These are phyloP conservation scores for Platypus cylindrus DNA, from an alignment of 2,888 invertebrate species.

Conservation along the genomic window DNA sequence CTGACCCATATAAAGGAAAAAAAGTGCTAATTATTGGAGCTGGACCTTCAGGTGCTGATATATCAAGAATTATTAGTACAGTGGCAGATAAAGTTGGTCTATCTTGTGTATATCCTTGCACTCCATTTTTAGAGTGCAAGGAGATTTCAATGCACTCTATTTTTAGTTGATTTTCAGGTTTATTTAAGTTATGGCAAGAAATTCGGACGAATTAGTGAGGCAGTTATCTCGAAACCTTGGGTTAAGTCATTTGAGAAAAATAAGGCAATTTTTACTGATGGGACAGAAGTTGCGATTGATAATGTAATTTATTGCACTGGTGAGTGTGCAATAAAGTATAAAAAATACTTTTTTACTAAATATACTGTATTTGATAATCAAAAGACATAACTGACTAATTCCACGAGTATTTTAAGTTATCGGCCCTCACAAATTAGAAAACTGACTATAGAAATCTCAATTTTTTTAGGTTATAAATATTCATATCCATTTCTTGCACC, in stretches of 20 bases:
- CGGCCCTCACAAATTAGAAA: too few relatives aligned
- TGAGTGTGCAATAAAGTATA: too few relatives aligned
- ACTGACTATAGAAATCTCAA: too few relatives aligned
- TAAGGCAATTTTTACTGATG: conserved; percentile 48
- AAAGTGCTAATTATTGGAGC: conserved; percentile 71
- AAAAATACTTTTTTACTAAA: too few relatives aligned
- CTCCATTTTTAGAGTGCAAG: too few relatives aligned
- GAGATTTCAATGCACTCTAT: too few relatives aligned
- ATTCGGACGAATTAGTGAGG: too few relatives aligned
- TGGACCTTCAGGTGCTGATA: conserved; percentile 72
- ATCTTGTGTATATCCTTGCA: too few relatives aligned
- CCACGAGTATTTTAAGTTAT: too few relatives aligned
- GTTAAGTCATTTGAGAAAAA: conserved; percentile 38
- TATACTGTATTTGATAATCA: too few relatives aligned
- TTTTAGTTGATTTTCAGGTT: conserved; percentile 24
- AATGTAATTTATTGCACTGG: conserved; percentile 62
- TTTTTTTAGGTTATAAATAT: conserved; percentile 38
- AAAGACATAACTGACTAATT: not conserved
- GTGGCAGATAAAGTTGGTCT: conserved; percentile 41
- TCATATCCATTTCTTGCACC: conserved; percentile 40
- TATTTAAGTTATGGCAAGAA: conserved; percentile 20
- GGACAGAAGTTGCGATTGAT: conserved; percentile 46
- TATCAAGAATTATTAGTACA: conserved; percentile 50
- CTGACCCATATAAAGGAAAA: conserved; percentile 51
- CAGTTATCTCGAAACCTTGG: conserved; percentile 44